Conservation (phyloP, 2,888 invertebrate species). For the Sinohyriopsis cumingii region DNA sequence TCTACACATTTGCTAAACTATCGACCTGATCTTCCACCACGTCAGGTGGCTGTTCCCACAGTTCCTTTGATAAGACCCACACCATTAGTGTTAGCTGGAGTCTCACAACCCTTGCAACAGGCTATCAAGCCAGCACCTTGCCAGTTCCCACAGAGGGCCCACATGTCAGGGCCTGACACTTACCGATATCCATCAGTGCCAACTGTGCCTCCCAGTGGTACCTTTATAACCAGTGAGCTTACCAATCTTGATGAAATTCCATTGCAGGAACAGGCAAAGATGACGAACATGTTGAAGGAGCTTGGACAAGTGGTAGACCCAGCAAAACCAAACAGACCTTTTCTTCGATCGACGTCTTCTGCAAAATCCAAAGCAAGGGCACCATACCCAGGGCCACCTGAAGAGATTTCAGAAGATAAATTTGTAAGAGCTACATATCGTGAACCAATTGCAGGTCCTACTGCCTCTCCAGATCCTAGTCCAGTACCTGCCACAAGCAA, state of each 20-base stretch:
- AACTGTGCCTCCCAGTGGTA: slow-evolving; percentile 1
- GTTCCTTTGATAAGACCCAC: slow-evolving; percentile 49
- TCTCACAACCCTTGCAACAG: slow-evolving; percentile 36
- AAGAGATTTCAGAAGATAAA: slow-evolving; percentile 40
- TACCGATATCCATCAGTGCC: slow-evolving; percentile 17
- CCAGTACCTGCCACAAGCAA: slow-evolving; percentile 21
- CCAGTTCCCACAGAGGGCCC: slow-evolving; percentile 24
- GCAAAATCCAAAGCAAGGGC: neutral
- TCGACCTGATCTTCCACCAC: slow-evolving; percentile 31
- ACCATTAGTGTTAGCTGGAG: slow-evolving; percentile 48
- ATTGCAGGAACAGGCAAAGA: slow-evolving; percentile 39
- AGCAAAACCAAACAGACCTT: slow-evolving; percentile 35
- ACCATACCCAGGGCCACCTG: slow-evolving; percentile 8
- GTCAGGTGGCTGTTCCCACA: slow-evolving; percentile 44
- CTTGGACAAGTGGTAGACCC: slow-evolving; percentile 47
- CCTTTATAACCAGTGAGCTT: slow-evolving; percentile 30
- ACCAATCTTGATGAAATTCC: slow-evolving; percentile 49
- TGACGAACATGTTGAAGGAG: slow-evolving; percentile 54
- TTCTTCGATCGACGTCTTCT: neutral
- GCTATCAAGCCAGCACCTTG: slow-evolving; percentile 41
- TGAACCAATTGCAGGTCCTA: slow-evolving; percentile 52
- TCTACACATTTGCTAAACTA: slow-evolving; percentile 4
- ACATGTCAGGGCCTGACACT: neutral
- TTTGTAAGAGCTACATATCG: slow-evolving; percentile 62
- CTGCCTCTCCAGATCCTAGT: slow-evolving; percentile 34